Base-by-base conservation (phyloP, 2,888 invertebrate species). In the Pecten maximus region DNA sequence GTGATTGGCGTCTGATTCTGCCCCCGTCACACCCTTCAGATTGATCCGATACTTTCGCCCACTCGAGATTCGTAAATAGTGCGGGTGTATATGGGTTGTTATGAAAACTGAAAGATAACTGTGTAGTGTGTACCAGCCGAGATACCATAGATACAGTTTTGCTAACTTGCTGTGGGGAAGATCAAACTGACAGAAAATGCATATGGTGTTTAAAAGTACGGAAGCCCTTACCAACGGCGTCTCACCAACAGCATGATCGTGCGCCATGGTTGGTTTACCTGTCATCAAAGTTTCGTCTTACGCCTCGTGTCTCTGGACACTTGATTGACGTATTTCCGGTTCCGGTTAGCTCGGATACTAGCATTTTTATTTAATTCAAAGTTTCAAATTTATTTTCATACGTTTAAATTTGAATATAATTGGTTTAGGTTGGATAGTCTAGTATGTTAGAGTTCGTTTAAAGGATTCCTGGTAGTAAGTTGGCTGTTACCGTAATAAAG, bases 41-140 rank as follows among this genome's bases (percentile, higher is more conserved):
- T 74, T 35, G 23, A 35, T 35, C 74, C 12, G 74, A 74, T 74
- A 74, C 8, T 0, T 74, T 28, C 74, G 74, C 74, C 74, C 74
- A 74, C 74, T 60, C 60, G 60, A n/a, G 60, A 35, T 35, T 19
- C 35, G 35, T 35, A 74, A 74, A 74, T 35, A 74, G 15, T 54
- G 74, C 74, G 35, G 74, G 74, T 74, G 35, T 74, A 74, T 74
- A 74, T 74, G 74, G 74, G 35, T 28, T 74, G 74, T 74, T 74
- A 74, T 74, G 35, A 74, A 74, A 54, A 35, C 74, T 0, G 28
- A 74, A 35, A 10, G 74, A 74, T 4, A 74, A 35, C 19, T 23
- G 35, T 74, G 35, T 15, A 74, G 28, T 74, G 74, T 74, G 3
- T 35, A 74, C 35, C 35, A 74, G 74, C 28, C 74, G 35, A 1